Evolutionary conservation across 2,888 invertebrate genomes (phyloP), one percentile per base, ranked within the genome.

Genomic region (Boloria selene): DNA sequence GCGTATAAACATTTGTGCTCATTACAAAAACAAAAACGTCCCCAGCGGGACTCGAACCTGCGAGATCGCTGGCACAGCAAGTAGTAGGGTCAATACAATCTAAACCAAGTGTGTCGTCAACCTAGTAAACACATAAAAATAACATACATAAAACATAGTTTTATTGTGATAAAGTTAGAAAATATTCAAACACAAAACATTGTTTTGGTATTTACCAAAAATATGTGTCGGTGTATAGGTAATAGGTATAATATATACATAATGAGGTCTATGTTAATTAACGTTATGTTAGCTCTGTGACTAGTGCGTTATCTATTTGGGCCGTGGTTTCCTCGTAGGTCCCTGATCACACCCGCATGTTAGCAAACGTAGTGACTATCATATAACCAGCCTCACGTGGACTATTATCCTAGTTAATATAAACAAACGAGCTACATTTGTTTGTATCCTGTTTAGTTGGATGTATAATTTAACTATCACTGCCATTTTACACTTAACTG

Each of bases 251-350:
- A n/a, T n/a, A n/a, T n/a, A n/a, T n/a, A n/a, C n/a, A 26, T 53
- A 18, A 38, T 45, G 2, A 38, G 31, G 42, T 44, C 60, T 52
- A 64, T 18, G 47, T 53, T 14, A 70, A 66, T 71, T n/a, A 65
- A 68, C 65, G 76, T 79, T 71, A 71, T 81, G 81, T 83, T 81
- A 79, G 81, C 76, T 76, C 74, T 77, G 71, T 77, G 77, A 66
- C 59, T 67, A 77, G 76, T 75, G 72, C 67, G 80, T 90, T 90
- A 91, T 91, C 91, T 88, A 89, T 85, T 77, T 88, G 78, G 87
- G 85, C 78, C 87, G 86, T 84, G 76, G 87, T 88, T 89, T 90
- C 88, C 90, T 89, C 75, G 78, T 79, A 78, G 78, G 80, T 79
- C 79, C 73, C 81, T 77, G 78, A 77, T 79, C 78, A 81, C 80